Percentiles rank a stretch among this genome's conserved stretches.
phyloP scores from a whole-genome alignment of 2,113 vertebrate species.

The Choloepus hoffmanni region DNA sequence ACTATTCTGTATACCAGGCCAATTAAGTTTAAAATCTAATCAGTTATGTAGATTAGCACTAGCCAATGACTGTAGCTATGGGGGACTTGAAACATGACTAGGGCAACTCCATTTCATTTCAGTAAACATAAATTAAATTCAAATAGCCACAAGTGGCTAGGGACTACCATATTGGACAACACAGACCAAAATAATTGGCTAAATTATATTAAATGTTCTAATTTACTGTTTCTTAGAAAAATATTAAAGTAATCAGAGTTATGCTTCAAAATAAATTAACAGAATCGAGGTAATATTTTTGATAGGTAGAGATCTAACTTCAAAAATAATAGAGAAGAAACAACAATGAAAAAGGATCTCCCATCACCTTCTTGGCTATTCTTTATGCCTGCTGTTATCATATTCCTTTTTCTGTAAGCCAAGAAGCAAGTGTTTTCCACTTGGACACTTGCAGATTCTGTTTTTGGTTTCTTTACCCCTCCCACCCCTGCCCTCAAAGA shows the following conservation, averaged over 20 bases:
- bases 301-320: not conserved
- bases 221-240: constrained; percentile 25
- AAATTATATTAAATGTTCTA: not conserved
- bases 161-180: not conserved
- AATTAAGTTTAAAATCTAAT: constrained; percentile 2
- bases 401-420: constrained; percentile 21
- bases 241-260: not conserved
- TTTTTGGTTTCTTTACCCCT: not conserved
- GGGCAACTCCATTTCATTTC: not conserved
- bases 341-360: not conserved
- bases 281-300: not conserved
- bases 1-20: not conserved
- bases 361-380: not conserved
- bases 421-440: not conserved
- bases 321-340: not conserved
- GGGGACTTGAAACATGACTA: not conserved
- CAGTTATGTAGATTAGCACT: not conserved
- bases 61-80: not conserved
- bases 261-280: constrained; percentile 22
- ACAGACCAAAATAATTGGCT: not conserved
- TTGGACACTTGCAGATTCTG: not conserved
- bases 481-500: not conserved
- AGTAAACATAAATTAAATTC: constrained; percentile 19
- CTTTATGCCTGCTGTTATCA: not conserved
- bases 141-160: not conserved